These are phyloP conservation scores for Ormyrus thymus DNA, from an alignment of 2,888 invertebrate genomes.

Conservation along the genomic window DNA sequence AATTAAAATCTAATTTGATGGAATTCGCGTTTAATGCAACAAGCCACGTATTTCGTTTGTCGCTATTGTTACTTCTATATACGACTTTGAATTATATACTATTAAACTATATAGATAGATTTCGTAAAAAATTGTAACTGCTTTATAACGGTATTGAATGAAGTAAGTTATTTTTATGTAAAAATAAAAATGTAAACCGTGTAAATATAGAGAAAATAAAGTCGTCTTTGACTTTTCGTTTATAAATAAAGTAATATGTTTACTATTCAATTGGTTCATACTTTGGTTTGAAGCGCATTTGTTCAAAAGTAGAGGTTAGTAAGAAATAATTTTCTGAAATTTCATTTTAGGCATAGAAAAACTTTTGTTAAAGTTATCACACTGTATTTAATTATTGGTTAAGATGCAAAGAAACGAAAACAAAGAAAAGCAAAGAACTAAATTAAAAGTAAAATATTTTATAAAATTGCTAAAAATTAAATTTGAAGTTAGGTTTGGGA, in stretches of 20 bases:
- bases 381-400: no score
- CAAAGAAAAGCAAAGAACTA: no score
- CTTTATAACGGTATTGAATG: constrained; percentile 37
- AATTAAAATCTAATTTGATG: not conserved
- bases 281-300: no score
- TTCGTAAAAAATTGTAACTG: constrained; percentile 46
- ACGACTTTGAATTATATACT: constrained; percentile 36
- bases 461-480: no score
- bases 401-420: no score
- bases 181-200: constrained; percentile 51
- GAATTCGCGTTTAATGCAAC: constrained; percentile 1
- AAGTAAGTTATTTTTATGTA: constrained; percentile 59
- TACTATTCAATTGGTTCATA: constrained; percentile 1
- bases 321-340: no score
- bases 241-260: constrained; percentile 43
- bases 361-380: no score
- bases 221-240: constrained; percentile 55
- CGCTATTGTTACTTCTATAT: constrained; percentile 49
- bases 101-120: constrained; percentile 21
- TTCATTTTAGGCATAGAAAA: no score
- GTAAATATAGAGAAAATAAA: constrained; percentile 60
- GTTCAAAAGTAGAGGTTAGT: no score
- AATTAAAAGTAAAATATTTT: no score
- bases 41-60: constrained; percentile 44
- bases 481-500: no score